Conservation (phyloP, 1,140 invertebrate species). For the Gonatopus flavifemur region DNA sequence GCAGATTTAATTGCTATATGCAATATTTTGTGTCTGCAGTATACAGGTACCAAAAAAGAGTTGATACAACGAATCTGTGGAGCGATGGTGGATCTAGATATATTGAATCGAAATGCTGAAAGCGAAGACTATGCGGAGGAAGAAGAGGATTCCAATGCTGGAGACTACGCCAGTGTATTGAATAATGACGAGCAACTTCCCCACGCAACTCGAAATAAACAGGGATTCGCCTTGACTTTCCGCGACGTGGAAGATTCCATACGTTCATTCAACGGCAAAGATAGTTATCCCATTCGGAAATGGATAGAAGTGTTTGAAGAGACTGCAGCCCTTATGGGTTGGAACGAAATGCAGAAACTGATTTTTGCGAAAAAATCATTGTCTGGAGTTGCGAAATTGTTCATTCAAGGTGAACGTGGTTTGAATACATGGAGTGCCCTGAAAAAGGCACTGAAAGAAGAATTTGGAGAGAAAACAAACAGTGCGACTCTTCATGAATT, state of each 20-base stretch:
- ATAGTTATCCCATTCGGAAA: slow-evolving; percentile 9
- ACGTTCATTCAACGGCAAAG: slow-evolving; percentile 13
- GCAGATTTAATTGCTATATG: neutral
- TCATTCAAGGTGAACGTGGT: slow-evolving; percentile 10
- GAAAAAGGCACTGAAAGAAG: slow-evolving; percentile 13
- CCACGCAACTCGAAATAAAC: neutral
- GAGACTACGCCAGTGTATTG: neutral
- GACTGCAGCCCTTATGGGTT: slow-evolving; percentile 5
- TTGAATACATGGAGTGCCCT: slow-evolving; percentile 8
- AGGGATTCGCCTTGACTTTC: neutral
- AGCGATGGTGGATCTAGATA: neutral
- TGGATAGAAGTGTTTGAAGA: slow-evolving; percentile 25
- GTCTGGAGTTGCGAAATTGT: slow-evolving; percentile 17
- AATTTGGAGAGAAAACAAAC: slow-evolving; percentile 7
- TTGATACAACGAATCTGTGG: neutral
- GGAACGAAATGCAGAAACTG: slow-evolving; percentile 18
- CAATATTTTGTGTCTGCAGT: neutral
- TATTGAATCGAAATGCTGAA: neutral
- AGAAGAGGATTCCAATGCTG: neutral
- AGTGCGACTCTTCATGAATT: slow-evolving; percentile 13
- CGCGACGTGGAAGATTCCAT: slow-evolving; percentile 19
- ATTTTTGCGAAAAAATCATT: slow-evolving; percentile 22
- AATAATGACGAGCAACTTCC: neutral
- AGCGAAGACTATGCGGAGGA: neutral
- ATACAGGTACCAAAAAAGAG: neutral